A percentile compares a stretch with the other conserved stretches of the same genome.
These are phyloP conservation scores for Propsilocerus akamusi DNA, from an alignment of 1,140 invertebrate genomes.

Conservation along the genomic window DNA sequence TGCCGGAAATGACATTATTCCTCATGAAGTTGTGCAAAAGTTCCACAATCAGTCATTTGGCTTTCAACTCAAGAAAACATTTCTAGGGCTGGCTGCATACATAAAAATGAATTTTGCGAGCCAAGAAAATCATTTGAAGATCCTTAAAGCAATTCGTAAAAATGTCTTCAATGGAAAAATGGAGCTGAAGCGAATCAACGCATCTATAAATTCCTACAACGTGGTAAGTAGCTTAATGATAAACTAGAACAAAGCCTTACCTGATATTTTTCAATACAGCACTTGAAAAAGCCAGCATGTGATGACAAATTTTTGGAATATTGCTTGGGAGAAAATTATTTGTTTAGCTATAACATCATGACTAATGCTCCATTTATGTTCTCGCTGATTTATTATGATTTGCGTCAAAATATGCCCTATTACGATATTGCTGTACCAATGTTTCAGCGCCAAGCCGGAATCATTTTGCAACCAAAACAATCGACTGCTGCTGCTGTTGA, in stretches of 20 bases:
- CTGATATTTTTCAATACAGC: no score
- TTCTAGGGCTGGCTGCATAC: not conserved
- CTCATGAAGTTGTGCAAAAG: not conserved
- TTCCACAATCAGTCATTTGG: not conserved
- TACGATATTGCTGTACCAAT: no score
- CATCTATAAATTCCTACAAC: not conserved
- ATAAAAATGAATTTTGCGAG: not conserved
- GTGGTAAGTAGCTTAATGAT: no score
- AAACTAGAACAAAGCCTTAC: no score
- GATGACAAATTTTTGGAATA: no score
- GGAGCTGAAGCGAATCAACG: not conserved
- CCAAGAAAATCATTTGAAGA: not conserved
- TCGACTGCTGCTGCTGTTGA: no score
- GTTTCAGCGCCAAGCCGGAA: not conserved
- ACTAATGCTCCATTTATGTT: no score
- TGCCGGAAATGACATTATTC: not conserved
- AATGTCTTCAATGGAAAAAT: not conserved
- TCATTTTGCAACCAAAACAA: not conserved
- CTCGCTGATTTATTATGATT: no score
- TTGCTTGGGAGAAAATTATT: no score
- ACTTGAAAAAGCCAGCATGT: no score
- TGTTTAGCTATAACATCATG: no score
- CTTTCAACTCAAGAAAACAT: not conserved
- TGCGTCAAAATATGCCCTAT: no score
- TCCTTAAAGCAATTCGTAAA: not conserved